These are phyloP conservation scores for Drosophila murphyi DNA, from an alignment of 1,140 invertebrate genomes.

Conservation along the genomic window DNA sequence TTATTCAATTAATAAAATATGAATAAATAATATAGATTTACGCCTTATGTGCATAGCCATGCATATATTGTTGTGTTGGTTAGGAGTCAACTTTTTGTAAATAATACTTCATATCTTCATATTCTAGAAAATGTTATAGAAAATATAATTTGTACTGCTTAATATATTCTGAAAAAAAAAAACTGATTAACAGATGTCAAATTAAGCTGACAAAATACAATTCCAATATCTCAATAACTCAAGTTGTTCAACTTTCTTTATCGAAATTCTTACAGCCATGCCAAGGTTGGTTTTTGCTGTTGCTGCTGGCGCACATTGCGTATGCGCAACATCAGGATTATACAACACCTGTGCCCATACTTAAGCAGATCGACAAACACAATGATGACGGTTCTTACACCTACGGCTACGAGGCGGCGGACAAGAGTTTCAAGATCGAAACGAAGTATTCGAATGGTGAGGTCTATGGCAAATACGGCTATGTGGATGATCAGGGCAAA, in stretches of 20 bases:
- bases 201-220: too few relatives aligned
- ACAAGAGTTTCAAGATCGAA: slow-evolving; percentile 97
- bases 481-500: slow-evolving; percentile 91
- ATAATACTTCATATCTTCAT: too few relatives aligned
- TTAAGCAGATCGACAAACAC: slow-evolving; percentile 94
- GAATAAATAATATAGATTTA: too few relatives aligned
- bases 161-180: too few relatives aligned
- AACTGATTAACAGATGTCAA: too few relatives aligned
- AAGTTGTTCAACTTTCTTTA: not conserved
- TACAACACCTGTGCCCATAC: slow-evolving; percentile 90
- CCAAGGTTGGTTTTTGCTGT: slow-evolving; percentile 16
- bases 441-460: slow-evolving; percentile 93
- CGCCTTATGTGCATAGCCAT: too few relatives aligned
- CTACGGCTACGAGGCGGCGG: slow-evolving; percentile 94
- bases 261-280: slow-evolving; percentile 2
- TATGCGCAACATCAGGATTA: slow-evolving; percentile 78
- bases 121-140: too few relatives aligned
- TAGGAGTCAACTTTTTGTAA: too few relatives aligned
- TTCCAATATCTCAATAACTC: too few relatives aligned
- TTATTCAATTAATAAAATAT: too few relatives aligned
- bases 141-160: too few relatives aligned
- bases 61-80: too few relatives aligned
- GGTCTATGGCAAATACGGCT: slow-evolving; percentile 89
- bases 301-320: slow-evolving; percentile 55
- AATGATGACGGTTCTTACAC: slow-evolving; percentile 94